phyloP scores from a whole-genome alignment of 53 echinoderm and acorn worm species.

The Arbacia lixula region DNA sequence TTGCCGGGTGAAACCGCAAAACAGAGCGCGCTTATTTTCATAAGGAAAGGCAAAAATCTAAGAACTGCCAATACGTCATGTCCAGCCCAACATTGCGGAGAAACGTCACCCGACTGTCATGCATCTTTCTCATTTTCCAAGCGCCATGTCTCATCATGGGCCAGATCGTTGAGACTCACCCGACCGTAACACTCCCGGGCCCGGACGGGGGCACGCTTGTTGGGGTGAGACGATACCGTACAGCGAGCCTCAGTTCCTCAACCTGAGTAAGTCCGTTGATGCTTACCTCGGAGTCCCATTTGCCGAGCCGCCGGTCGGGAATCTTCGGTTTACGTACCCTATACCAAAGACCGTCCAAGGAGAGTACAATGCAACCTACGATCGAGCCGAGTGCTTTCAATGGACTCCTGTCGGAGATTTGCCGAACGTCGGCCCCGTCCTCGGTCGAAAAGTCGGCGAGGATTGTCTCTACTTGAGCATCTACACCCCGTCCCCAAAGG shows the following conservation, averaged over 20 bases:
- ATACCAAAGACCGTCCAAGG: slow-evolving; percentile 6
- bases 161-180: no score
- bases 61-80: no score
- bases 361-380: slow-evolving; percentile 26
- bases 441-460: slow-evolving; percentile 19
- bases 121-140: no score
- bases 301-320: slow-evolving; percentile 45
- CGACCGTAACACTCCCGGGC: no score
- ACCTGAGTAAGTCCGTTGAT: slow-evolving; percentile 5
- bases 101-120: no score
- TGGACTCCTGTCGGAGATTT: slow-evolving; percentile 11
- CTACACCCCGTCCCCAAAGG: slow-evolving; percentile 40
- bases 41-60: no score
- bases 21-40: no score
- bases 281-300: slow-evolving; percentile 43
- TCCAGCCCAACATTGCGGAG: no score
- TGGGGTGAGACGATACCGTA: slow-evolving; percentile 16
- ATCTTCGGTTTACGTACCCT: slow-evolving; percentile 34
- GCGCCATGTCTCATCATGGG: no score
- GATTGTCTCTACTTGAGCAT: slow-evolving; percentile 56
- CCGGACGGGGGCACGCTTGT: no score
- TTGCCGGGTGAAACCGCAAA: no score
- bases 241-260: slow-evolving; percentile 3
- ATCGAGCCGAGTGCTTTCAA: slow-evolving; percentile 42
- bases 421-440: slow-evolving; percentile 3